A percentile compares a stretch with the other conserved stretches of the same genome.
These are phyloP conservation scores for Hirtodrosophila confusa DNA, from an alignment of 2,888 invertebrate species.

Conservation along the genomic window DNA sequence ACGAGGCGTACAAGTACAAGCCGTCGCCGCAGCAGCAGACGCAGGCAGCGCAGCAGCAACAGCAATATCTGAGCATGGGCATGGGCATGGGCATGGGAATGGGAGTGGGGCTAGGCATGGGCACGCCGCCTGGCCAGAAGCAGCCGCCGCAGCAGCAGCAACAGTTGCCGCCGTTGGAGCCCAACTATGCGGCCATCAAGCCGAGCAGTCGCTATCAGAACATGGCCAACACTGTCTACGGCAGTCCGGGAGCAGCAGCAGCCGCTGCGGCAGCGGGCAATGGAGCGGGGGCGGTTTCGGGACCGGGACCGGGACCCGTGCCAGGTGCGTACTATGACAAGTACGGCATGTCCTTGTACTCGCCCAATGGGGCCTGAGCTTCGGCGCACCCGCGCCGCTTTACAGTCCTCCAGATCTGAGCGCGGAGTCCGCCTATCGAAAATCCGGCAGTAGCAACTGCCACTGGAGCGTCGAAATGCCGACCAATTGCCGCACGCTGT, in stretches of 20 bases:
- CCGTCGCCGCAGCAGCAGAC: slow-evolving; percentile 35
- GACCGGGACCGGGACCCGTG: slow-evolving; percentile 3
- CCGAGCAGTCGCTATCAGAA: slow-evolving; percentile 64
- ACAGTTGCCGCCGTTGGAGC: slow-evolving; percentile 66
- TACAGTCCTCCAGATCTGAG: slow-evolving; percentile 60
- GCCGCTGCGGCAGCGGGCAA: background rate
- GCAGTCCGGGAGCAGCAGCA: slow-evolving; percentile 13
- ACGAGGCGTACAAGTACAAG: slow-evolving; percentile 51
- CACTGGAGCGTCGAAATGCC: slow-evolving; percentile 74
- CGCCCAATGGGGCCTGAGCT: slow-evolving; percentile 39
- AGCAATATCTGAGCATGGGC: slow-evolving; percentile 13
- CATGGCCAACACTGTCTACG: slow-evolving; percentile 20
- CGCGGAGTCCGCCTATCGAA: slow-evolving; percentile 61
- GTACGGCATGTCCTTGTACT: slow-evolving; percentile 69
- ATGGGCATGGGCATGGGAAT: slow-evolving; percentile 31
- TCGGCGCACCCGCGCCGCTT: slow-evolving; percentile 53
- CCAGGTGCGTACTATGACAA: slow-evolving; percentile 68
- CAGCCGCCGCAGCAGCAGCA: slow-evolving; percentile 35
- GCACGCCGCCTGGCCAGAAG: slow-evolving; percentile 17
- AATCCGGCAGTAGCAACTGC: slow-evolving; percentile 53
- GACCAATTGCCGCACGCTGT: slow-evolving; percentile 62
- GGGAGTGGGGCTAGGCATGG: slow-evolving; percentile 15
- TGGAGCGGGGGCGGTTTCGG: background rate
- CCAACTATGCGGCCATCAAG: slow-evolving; percentile 70
- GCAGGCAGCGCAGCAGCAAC: slow-evolving; percentile 27